These are phyloP conservation scores for Synanthedon formicaeformis DNA, from an alignment of 2,888 invertebrate genomes.

Conservation along the genomic window DNA sequence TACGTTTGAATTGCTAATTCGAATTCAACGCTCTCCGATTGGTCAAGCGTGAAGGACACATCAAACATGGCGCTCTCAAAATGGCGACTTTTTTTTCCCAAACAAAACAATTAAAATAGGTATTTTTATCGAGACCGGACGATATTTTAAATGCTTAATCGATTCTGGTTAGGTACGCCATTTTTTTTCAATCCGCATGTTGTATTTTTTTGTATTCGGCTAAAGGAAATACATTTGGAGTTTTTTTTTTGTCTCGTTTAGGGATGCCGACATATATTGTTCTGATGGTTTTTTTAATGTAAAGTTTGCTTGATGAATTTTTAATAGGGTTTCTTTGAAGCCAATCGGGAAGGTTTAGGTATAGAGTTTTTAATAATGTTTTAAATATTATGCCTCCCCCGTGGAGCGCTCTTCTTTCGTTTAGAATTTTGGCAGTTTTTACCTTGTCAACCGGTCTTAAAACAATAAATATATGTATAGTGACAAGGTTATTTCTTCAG, in stretches of 20 bases:
- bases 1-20: not conserved
- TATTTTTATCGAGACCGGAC: slow-evolving; percentile 17
- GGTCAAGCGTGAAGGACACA: slow-evolving; percentile 32
- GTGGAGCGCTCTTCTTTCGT: no score
- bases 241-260: slow-evolving; percentile 3
- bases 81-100: slow-evolving; percentile 1
- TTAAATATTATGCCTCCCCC: no score
- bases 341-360: no score
- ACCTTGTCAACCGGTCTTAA: no score
- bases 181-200: slow-evolving; percentile 5
- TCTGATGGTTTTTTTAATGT: not conserved
- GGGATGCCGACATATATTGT: not conserved
- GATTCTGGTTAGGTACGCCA: slow-evolving; percentile 6
- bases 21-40: slow-evolving; percentile 16
- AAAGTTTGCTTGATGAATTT: no score
- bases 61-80: slow-evolving; percentile 20
- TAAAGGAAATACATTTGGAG: slow-evolving; percentile 3
- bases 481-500: no score
- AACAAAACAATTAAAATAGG: slow-evolving; percentile 31
- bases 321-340: no score
- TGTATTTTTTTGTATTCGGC: not conserved
- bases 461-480: no score
- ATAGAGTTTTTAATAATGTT: no score
- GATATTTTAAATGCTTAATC: slow-evolving; percentile 10
- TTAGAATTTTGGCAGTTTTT: no score